Base-by-base conservation (phyloP, 2,888 invertebrate species). In the Hemicrepidius hirtus region DNA sequence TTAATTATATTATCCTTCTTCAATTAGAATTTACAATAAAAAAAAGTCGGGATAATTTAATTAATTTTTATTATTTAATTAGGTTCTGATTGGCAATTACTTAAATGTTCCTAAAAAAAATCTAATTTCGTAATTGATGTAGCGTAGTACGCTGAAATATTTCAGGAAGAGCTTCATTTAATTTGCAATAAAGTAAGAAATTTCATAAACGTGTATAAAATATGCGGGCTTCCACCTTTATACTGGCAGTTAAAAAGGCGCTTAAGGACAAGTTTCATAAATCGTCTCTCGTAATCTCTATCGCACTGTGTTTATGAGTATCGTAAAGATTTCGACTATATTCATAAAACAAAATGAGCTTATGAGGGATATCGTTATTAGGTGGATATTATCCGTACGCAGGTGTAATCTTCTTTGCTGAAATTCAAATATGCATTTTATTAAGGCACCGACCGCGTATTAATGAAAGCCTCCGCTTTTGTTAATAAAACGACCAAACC, bases 201-300 rank as follows among this genome's bases (percentile, higher is more conserved):
- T 37, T 20, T 12, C 57, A n/a, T 57, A 57, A 37, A 28, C 3
- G 2, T 13, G 32, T 32, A 32, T 20, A 37, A 60, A 67, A 67
- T 24, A 55, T 53, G 24, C 28, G 21, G 21, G 60, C 44, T 66
- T 60, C 32, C 60, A 71, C 66, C 66, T 68, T 68, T 71, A 66
- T 66, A 44, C 35, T 20, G 28, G 53, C 55, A 37, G 62, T 62
- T 67, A 72, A 72, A 72, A 62, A 49, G 57, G 66, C 40, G 41
- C 57, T 73, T 68, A 49, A 68, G 24, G 35, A 60, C 24, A 68
- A 59, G 28, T 64, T 73, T 64, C 68, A 73, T 73, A 73, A 73
- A 73, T 73, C 68, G 64, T 64, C 59, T 68, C 44, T 64, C 59
- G 50, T 68, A 68, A 68, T 68, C 64, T 57, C 59, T 68, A 72